Evolutionary conservation across 92 coral and sea anemone genomes (phyloP).

Genomic region (Blastomussa wellsi): DNA sequence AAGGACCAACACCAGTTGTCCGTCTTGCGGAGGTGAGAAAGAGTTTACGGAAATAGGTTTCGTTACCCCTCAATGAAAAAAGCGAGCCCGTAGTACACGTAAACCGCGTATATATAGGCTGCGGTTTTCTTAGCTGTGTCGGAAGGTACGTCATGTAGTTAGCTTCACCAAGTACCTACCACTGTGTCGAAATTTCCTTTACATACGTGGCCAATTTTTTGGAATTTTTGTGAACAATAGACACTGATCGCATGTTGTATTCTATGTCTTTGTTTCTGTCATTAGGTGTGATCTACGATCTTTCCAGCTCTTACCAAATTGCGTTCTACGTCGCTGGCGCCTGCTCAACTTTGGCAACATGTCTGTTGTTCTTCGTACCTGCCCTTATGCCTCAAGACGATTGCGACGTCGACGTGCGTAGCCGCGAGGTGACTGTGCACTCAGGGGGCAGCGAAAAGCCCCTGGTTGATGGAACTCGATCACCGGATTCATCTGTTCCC

Average conservation of each 20-base stretch:
- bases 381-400: slow-evolving; percentile 71
- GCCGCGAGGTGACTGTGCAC: slow-evolving; percentile 38
- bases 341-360: slow-evolving; percentile 68
- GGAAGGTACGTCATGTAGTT: too few species aligned
- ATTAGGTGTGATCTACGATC: slow-evolving; percentile 77
- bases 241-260: background rate
- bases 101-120: too few species aligned
- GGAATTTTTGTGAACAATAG: background rate
- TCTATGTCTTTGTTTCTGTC: background rate
- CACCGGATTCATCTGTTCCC: slow-evolving; percentile 34
- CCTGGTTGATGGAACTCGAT: slow-evolving; percentile 21
- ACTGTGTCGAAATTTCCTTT: too few species aligned
- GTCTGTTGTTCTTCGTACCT: slow-evolving; percentile 86
- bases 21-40: too few species aligned
- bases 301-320: slow-evolving; percentile 85
- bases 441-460: slow-evolving; percentile 53
- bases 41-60: too few species aligned
- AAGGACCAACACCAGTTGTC: too few species aligned
- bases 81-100: too few species aligned
- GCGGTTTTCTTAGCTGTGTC: too few species aligned
- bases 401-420: slow-evolving; percentile 28
- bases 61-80: background rate
- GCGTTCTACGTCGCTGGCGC: slow-evolving; percentile 94
- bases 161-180: too few species aligned
- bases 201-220: too few species aligned